phyloP scores from a whole-genome alignment of 2,113 vertebrate genomes.

The Bagarius yarrelli region DNA sequence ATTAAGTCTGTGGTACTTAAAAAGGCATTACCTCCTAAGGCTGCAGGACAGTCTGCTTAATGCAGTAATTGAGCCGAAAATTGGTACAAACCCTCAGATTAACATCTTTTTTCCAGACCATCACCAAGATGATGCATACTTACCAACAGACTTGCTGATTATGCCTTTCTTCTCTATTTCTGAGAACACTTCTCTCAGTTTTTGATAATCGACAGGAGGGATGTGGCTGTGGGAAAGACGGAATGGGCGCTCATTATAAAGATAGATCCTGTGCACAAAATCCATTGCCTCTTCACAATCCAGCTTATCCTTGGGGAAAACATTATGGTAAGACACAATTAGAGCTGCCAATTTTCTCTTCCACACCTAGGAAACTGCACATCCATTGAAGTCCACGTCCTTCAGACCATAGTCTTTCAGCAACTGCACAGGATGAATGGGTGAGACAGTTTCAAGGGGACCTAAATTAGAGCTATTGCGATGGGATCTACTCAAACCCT shows the following conservation, averaged over 20 bases:
- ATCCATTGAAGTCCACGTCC: background rate
- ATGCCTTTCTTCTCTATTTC: slow-evolving; percentile 29
- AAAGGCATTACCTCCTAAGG: slow-evolving; percentile 17
- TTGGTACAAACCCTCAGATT: slow-evolving; percentile 23
- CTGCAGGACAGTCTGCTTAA: slow-evolving; percentile 37
- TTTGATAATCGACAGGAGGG: slow-evolving; percentile 23
- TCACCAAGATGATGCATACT: slow-evolving; percentile 35
- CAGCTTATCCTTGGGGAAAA: slow-evolving; percentile 32
- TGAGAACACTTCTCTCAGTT: slow-evolving; percentile 21
- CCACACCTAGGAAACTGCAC: background rate
- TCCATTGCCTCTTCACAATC: slow-evolving; percentile 27
- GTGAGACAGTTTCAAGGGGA: too few species aligned
- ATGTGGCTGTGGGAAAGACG: background rate
- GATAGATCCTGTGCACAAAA: slow-evolving; percentile 17
- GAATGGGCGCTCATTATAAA: slow-evolving; percentile 8
- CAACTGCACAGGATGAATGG: background rate
- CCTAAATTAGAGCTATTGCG: background rate
- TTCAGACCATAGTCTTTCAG: background rate
- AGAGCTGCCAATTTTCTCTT: background rate
- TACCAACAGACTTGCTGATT: slow-evolving; percentile 30
- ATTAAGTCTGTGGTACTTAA: slow-evolving; percentile 16
- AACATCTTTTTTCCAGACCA: slow-evolving; percentile 33
- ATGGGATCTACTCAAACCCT: background rate
- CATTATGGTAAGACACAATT: background rate
- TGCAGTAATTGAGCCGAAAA: slow-evolving; percentile 36